Percentiles rank a stretch among this genome's conserved stretches.
Evolutionary conservation across 2,113 vertebrate species (phyloP).

Genomic region (Heterotis niloticus): DNA sequence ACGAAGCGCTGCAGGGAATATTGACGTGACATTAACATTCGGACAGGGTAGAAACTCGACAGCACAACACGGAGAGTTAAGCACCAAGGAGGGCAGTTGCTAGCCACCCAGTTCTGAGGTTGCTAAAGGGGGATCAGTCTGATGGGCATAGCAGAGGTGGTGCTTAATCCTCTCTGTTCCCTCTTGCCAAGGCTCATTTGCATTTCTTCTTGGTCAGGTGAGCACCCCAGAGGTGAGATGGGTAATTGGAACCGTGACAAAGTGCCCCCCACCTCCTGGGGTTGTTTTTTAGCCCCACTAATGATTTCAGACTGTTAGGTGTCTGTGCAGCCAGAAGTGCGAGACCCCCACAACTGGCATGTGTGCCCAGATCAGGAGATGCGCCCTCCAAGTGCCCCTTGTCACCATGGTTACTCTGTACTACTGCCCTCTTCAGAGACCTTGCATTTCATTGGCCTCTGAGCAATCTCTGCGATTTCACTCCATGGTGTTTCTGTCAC

Average conservation of each 20-base stretch:
- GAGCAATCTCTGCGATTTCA: neutral
- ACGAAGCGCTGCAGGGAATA: constrained; percentile 20
- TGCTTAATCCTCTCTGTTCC: neutral
- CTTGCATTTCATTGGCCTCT: neutral
- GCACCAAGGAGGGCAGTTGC: neutral
- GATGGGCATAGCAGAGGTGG: too few relatives aligned
- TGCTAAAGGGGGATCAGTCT: neutral
- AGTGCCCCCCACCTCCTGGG: constrained; percentile 1
- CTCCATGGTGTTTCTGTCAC: neutral
- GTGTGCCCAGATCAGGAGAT: neutral
- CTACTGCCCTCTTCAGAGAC: neutral
- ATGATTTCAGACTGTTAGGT: too few relatives aligned
- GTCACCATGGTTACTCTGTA: neutral
- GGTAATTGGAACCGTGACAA: constrained; percentile 26
- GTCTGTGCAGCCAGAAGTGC: neutral
- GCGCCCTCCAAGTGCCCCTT: neutral
- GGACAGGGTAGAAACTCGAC: constrained; percentile 28
- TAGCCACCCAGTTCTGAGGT: neutral
- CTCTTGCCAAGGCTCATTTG: neutral
- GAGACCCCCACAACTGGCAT: neutral
- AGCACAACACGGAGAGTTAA: constrained; percentile 19
- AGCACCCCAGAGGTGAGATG: constrained; percentile 2
- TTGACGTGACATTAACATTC: constrained; percentile 41
- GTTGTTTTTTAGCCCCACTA: too few relatives aligned
- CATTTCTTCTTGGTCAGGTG: neutral